A percentile compares a stretch with the other conserved stretches of the same genome.
These are phyloP conservation scores for Drosophila ficusphila DNA, from an alignment of 1,140 invertebrate species.

Conservation along the genomic window DNA sequence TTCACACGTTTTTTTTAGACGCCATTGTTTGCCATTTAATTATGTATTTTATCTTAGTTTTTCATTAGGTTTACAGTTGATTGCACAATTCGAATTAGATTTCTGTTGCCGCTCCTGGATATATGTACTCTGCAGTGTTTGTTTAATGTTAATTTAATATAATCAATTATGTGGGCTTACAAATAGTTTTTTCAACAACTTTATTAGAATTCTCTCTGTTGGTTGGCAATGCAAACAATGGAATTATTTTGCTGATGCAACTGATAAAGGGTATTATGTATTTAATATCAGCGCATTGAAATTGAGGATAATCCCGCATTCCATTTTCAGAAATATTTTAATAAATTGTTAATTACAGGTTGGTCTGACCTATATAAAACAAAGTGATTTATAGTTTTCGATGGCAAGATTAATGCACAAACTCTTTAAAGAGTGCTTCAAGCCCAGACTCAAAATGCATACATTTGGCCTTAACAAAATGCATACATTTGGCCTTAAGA, in stretches of 20 bases:
- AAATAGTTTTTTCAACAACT: conserved; percentile 8
- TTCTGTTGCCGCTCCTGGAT: conserved; percentile 11
- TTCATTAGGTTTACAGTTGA: conserved; percentile 56
- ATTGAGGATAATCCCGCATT: conserved; percentile 11
- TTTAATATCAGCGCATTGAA: conserved; percentile 1
- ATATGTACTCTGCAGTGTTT: conserved; percentile 65
- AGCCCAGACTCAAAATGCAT: background rate
- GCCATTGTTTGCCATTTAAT: conserved; percentile 61
- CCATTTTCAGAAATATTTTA: background rate
- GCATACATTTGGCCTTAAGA: background rate
- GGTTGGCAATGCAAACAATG: conserved; percentile 32
- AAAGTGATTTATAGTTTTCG: background rate
- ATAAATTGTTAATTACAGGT: conserved; percentile 18
- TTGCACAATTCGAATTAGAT: conserved; percentile 43
- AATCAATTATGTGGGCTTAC: conserved; percentile 59
- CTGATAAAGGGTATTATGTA: conserved; percentile 20
- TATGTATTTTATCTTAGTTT: conserved; percentile 70
- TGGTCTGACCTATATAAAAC: background rate
- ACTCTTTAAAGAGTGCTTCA: background rate
- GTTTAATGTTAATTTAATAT: conserved; percentile 69
- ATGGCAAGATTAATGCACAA: background rate
- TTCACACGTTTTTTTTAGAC: conserved; percentile 4
- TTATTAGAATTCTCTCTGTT: conserved; percentile 1
- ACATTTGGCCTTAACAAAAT: background rate
- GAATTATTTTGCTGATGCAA: conserved; percentile 50